Evolutionary conservation across 2,113 vertebrate species (phyloP), one percentile per base, ranked within the genome.

Genomic region (Asarcornis scutulata): DNA sequence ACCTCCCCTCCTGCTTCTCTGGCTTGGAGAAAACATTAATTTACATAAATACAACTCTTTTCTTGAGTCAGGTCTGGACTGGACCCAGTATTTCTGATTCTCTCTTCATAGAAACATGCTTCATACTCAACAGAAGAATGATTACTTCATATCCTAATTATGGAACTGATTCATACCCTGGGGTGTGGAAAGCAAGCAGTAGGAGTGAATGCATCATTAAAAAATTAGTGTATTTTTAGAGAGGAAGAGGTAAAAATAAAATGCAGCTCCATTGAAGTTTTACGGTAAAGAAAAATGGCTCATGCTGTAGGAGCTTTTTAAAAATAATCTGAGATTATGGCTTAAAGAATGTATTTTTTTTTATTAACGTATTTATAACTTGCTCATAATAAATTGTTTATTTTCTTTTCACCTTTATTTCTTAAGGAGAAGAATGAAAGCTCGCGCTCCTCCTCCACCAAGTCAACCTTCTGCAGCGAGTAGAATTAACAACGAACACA

Each of bases 401-500:
- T 71, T 88, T 72, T 71, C 7, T 88, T 63, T 17, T 91, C 92
- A 14, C 46, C 32, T 80, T 90, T 85, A 6, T 68, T 94, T 92
- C 56, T 95, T 11, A 88, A 99, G 99, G 95, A 98, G 95, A 97
- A 99, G 94, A 97, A 99, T 99, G 98, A 99, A 99, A 98, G 97
- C 98, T 21, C 98, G 97, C 0, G 99, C 99, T 36, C 98, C 98
- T 7, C 96, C 96, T 84, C 98, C 99, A 4, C 98, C 98, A 86
- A 99, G 98, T 6, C 99, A 98, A 12, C 92, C 75, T 93, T 95
- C 98, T 3, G 84, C 98, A 63, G 93, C 97, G 13, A 98, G 97
- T 17, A 97, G 90, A 69, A 88, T 97, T 92, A 98, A 97, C 20
- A n/a, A 78, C 7, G 94, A 96, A 15, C 93, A 48, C 74, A 98